These are phyloP conservation scores for Gobius niger DNA, from an alignment of 2,113 vertebrate genomes.

Conservation along the genomic window DNA sequence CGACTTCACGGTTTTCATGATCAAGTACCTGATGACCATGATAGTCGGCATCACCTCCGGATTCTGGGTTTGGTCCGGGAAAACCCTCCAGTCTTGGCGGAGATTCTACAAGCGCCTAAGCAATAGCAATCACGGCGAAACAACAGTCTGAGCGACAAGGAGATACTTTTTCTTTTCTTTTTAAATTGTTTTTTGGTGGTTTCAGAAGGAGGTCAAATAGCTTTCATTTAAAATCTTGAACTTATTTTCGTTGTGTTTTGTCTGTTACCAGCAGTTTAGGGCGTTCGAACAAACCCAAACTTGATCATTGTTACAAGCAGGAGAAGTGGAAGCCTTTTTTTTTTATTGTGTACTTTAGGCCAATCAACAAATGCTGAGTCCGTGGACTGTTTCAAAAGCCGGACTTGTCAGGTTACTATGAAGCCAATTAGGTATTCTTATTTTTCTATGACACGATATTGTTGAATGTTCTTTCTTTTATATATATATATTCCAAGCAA, in stretches of 20 bases:
- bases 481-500: constrained; percentile 23
- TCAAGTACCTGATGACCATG: constrained; percentile 99
- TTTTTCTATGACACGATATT: constrained; percentile 38
- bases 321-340: not conserved
- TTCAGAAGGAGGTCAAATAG: constrained; percentile 58
- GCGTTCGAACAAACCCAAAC: constrained; percentile 16
- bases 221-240: constrained; percentile 50
- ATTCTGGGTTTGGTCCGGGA: constrained; percentile 99
- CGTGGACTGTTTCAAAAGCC: constrained; percentile 41
- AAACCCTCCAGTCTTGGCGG: constrained; percentile 96
- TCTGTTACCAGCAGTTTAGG: constrained; percentile 18
- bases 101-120: constrained; percentile 94
- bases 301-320: not conserved
- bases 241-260: constrained; percentile 17
- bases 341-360: not conserved
- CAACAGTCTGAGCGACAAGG: constrained; percentile 76
- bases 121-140: constrained; percentile 94
- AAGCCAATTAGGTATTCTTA: constrained; percentile 41
- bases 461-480: constrained; percentile 63
- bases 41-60: constrained; percentile 99
- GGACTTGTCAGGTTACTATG: constrained; percentile 42
- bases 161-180: not conserved
- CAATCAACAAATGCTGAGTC: constrained; percentile 26
- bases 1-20: constrained; percentile 98
- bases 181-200: not conserved